These are phyloP conservation scores for Clivina fossor DNA, from an alignment of 2,888 invertebrate species.

Conservation along the genomic window DNA sequence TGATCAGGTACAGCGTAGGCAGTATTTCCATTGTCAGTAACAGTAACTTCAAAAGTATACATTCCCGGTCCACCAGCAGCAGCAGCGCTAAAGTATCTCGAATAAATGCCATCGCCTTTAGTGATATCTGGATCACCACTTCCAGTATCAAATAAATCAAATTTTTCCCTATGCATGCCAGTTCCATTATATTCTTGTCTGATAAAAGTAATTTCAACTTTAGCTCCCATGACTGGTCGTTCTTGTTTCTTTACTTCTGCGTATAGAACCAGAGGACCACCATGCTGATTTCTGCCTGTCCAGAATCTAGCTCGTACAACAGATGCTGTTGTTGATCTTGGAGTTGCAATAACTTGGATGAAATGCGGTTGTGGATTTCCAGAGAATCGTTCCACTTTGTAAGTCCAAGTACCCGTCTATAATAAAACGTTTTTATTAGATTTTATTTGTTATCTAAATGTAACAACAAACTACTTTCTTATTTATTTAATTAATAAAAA, in stretches of 20 bases:
- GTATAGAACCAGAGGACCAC: conserved; percentile 56
- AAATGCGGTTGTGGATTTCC: conserved; percentile 64
- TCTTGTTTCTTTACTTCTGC: conserved; percentile 60
- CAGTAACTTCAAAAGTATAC: conserved; percentile 57
- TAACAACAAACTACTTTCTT: too few relatives aligned
- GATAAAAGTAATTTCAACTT: conserved; percentile 58
- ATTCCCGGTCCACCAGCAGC: conserved; percentile 52
- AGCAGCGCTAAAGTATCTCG: conserved; percentile 60
- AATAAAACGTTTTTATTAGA: conserved; percentile 35
- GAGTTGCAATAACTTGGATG: conserved; percentile 62
- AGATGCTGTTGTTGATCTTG: conserved; percentile 50
- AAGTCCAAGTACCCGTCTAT: conserved; percentile 61
- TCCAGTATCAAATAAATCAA: conserved; percentile 61
- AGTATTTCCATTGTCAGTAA: conserved; percentile 59
- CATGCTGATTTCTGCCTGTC: conserved; percentile 50
- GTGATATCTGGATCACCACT: conserved; percentile 66
- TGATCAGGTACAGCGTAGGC: conserved; percentile 55
- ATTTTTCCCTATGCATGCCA: conserved; percentile 48
- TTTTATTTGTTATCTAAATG: background rate
- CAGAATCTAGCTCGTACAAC: conserved; percentile 56
- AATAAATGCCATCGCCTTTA: conserved; percentile 66
- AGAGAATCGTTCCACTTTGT: conserved; percentile 59
- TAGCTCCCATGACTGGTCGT: conserved; percentile 59
- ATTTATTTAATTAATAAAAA: too few relatives aligned
- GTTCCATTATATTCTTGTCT: conserved; percentile 49